Base-by-base conservation (phyloP, 2,888 invertebrate genomes). In the Venusia cambrica region DNA sequence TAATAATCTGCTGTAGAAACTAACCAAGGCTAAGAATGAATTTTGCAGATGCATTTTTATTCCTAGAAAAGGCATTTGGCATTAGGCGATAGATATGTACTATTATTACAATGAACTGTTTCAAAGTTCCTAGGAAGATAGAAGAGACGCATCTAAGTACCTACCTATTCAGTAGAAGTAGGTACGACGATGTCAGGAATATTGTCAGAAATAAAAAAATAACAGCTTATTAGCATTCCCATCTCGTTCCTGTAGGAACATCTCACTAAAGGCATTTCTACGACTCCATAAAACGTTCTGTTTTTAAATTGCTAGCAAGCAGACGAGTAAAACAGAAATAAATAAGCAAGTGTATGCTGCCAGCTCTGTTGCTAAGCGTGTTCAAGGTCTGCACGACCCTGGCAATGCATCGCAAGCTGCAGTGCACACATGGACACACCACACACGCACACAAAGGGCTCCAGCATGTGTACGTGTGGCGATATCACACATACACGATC, bases 331-430 rank as follows among this genome's bases (percentile, higher is more conserved):
- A 81, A 76, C 76, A 73, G 73, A 78, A 81, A 81, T 80, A 83
- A 79, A 75, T 73, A 69, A 73, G 39, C 33, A 30, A 58, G 59
- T 59, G 58, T 61, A 54, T 48, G 64, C 51, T 63, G 69, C 59
- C 69, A 64, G 65, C 62, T 68, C 66, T 76, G 85, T 85, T 87
- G 79, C 83, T 80, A 84, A 65, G 81, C 78, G 72, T 64, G 72
- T 64, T 73, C 85, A 87, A 87, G 85, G 87, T 77, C 80, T 73
- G 43, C 51, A 39, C 68, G 76, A 68, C 78, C 78, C 66, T 77
- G 77, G 76, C 76, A 73, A 52, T 74, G 68, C 78, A 57, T 52
- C 61, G 61, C 71, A 67, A 72, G 66, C 71, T 77, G 76, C 75
- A 75, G 57, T 43, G 27, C 50, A 47, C 55, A 48, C 56, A 54